These are phyloP conservation scores for Pyralis farinalis DNA, from an alignment of 2,888 invertebrate species.

Conservation along the genomic window DNA sequence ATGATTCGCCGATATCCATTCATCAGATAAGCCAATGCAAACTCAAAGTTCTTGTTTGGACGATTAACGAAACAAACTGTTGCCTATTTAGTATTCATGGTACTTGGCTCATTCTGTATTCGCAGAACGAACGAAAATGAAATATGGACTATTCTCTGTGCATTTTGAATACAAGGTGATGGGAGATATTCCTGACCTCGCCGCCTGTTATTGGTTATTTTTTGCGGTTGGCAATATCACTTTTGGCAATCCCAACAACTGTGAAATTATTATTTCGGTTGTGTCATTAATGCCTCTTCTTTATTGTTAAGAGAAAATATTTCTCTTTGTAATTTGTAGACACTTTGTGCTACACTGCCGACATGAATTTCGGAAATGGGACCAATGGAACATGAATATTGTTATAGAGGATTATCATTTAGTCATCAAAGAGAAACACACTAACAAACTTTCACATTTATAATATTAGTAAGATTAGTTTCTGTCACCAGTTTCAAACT, in stretches of 20 bases:
- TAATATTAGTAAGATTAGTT: no score
- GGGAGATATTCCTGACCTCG: conserved; percentile 37
- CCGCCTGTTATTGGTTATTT: conserved; percentile 33
- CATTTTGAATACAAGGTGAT: conserved; percentile 69
- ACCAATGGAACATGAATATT: no score
- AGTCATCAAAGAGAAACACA: no score
- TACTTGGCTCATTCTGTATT: conserved; percentile 70
- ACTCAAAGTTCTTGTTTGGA: conserved; percentile 71
- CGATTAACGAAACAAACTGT: conserved; percentile 78
- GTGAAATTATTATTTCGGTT: conserved; percentile 7
- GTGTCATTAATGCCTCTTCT: not conserved
- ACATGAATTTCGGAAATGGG: no score
- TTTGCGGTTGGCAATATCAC: conserved; percentile 9
- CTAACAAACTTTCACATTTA: no score
- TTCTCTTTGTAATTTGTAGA: no score
- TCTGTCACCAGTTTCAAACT: no score
- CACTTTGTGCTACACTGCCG: no score
- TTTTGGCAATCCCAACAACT: conserved; percentile 1
- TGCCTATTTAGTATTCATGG: conserved; percentile 76
- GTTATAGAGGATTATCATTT: no score
- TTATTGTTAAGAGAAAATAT: no score
- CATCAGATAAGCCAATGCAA: conserved; percentile 50
- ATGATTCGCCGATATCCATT: conserved; percentile 24
- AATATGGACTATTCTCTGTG: conserved; percentile 74
- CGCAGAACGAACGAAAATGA: conserved; percentile 67